Base-by-base conservation (phyloP, 30 jellyfish, hydroid and myxozoan genomes). In the Cassiopea andromeda region DNA sequence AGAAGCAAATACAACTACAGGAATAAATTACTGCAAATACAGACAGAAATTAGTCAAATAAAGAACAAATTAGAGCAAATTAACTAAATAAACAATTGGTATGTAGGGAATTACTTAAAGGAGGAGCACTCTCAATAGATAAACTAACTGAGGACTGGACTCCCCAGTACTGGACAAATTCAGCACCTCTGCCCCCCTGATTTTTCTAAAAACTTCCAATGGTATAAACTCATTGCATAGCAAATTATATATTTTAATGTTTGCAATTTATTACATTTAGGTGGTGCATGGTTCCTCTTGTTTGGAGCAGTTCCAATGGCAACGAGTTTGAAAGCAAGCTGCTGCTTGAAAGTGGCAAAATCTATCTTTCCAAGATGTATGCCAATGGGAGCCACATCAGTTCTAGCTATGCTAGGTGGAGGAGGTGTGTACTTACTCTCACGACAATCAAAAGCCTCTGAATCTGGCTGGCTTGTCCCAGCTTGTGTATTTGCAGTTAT, bases 241-340 rank as follows among this genome's bases (percentile, higher is more conserved):
- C 38, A 27, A 27, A 27, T 27, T 54, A 10, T 54, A 10, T 54
- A 64, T 14, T 13, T 4, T 0, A 64, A 13, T 64, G 27, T 13
- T 64, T 64, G 15, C 43, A 64, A 64, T 64, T 81, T 81, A 16
- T 2, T 9, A 48, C 72, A 7, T 81, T 49, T 43, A 87, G 94
- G 94, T 46, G 94, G 90, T 7, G 90, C 88, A n/a, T 87, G 90
- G 82, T 87, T 87, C 68, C 19, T 68, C 67, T 80, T 73, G 16
- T 87, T 71, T 87, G 94, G 87, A 14, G 50, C 90, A 7, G 75
- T 78, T 19, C 94, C 94, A 61, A 69, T 86, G 1, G 94, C 94
- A 1, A 87, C 86, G 60, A 87, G 94, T 48, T 75, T 87, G 44
- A 78, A 47, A 43, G 79, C 90, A 18, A 87, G 94, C 90, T 87